These are phyloP conservation scores for Tupaia tana DNA, from an alignment of 2,113 vertebrate genomes.

Conservation along the genomic window DNA sequence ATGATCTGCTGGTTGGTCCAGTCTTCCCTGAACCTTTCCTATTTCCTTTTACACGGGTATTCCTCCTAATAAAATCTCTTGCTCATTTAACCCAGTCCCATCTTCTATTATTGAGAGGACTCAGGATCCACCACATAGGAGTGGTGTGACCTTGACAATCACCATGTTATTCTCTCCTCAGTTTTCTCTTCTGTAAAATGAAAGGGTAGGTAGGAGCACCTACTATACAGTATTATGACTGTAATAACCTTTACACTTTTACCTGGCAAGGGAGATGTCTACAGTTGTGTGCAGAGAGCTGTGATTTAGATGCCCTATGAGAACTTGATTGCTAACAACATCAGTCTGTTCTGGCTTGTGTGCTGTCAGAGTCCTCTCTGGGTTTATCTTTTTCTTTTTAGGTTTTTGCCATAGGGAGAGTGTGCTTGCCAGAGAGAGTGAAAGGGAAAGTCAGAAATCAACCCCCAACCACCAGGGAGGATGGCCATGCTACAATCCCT, in stretches of 20 bases:
- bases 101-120: not conserved
- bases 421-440: too few species aligned
- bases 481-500: too few species aligned
- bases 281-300: not conserved
- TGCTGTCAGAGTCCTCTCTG: not conserved
- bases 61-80: not conserved
- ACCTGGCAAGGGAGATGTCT: not conserved
- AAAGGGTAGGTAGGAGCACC: not conserved
- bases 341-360: not conserved
- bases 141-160: not conserved
- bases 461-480: too few species aligned
- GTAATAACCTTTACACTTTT: not conserved
- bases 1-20: not conserved
- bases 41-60: not conserved
- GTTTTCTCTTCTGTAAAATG: conserved; percentile 16
- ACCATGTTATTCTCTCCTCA: not conserved
- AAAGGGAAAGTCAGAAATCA: too few species aligned
- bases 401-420: too few species aligned
- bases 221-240: not conserved
- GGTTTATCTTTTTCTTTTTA: not conserved
- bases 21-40: not conserved
- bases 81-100: not conserved
- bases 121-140: not conserved
- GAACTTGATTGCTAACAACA: not conserved
- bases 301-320: not conserved